These are phyloP conservation scores for Heliconius sara DNA, from an alignment of 2,888 invertebrate genomes.

Conservation along the genomic window DNA sequence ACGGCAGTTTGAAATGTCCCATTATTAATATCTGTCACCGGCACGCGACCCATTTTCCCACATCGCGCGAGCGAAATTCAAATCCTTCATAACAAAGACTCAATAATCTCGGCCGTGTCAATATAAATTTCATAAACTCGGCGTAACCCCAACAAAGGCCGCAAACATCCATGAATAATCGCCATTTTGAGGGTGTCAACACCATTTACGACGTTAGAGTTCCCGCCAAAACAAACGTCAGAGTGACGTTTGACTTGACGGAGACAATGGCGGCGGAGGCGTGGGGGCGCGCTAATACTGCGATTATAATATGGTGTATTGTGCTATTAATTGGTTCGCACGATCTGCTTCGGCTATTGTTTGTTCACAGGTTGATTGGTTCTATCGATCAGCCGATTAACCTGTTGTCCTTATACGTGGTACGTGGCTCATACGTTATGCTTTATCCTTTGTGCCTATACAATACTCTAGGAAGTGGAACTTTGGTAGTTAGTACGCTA, in stretches of 20 bases:
- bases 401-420: constrained; percentile 37
- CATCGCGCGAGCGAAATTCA: constrained; percentile 65
- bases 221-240: constrained; percentile 78
- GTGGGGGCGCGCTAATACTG: constrained; percentile 64
- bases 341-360: constrained; percentile 52
- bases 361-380: constrained; percentile 50
- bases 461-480: not conserved
- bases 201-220: constrained; percentile 66
- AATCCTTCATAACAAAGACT: constrained; percentile 77
- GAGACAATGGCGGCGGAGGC: constrained; percentile 65
- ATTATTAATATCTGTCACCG: constrained; percentile 77
- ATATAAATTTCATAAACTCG: constrained; percentile 81
- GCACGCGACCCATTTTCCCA: constrained; percentile 70
- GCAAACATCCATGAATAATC: constrained; percentile 82
- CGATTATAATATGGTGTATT: constrained; percentile 69
- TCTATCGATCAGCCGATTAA: constrained; percentile 48
- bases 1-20: constrained; percentile 50
- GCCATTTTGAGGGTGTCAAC: constrained; percentile 81
- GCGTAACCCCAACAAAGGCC: constrained; percentile 73
- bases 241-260: constrained; percentile 59
- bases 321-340: constrained; percentile 69
- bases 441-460: constrained; percentile 9
- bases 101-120: constrained; percentile 79
- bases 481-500: not conserved
- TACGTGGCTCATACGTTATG: not conserved